These are phyloP conservation scores for human (Homo sapiens) DNA, from an alignment of 2,113 vertebrate species.

Conservation along the genomic window GRCh38 chr4:186632001-186632500, in stretches of 20 bases:
- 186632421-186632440: neutral
- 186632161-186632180: neutral
- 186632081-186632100: neutral
- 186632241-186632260: neutral
- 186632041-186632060: neutral
- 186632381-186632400: neutral
- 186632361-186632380: neutral
- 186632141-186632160: neutral
- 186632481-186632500: neutral
- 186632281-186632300: neutral
- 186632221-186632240: neutral
- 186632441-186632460: neutral
- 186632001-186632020: neutral
- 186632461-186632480: neutral
- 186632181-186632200: neutral
- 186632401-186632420: neutral
- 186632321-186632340: neutral
- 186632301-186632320: neutral
- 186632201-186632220: neutral
- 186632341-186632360: neutral
- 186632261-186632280: neutral
- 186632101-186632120: neutral
- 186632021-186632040: neutral
- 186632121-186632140: neutral
- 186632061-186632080: neutral